Percentiles rank a stretch among this genome's conserved stretches.
phyloP scores from a whole-genome alignment of 2,888 invertebrate species.

The Cotesia congregata region DNA sequence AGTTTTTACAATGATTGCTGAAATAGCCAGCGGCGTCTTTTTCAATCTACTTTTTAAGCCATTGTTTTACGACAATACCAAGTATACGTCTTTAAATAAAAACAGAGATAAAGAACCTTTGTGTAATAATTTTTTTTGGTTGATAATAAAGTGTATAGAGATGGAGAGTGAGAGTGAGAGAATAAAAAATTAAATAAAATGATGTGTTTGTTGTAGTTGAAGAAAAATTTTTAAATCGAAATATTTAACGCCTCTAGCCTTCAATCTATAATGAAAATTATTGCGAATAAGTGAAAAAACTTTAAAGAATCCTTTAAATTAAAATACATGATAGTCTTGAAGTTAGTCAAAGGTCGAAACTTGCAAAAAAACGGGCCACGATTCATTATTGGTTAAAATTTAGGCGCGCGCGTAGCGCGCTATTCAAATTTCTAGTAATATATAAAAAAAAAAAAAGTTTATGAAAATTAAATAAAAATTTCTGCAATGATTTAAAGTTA shows the following conservation, averaged over 20 bases:
- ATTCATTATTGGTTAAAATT: no score
- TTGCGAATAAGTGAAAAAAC: no score
- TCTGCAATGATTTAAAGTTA: not conserved
- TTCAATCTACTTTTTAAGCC: slow-evolving; percentile 16
- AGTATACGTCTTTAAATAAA: not conserved
- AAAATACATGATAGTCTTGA: no score
- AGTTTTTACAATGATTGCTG: slow-evolving; percentile 17
- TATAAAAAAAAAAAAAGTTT: not conserved
- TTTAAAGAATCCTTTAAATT: no score
- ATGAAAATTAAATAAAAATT: not conserved
- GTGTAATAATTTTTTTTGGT: not conserved
- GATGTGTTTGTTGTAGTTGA: no score
- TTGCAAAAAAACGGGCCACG: no score
- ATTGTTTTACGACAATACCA: slow-evolving; percentile 18
- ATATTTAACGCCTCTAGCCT: not conserved
- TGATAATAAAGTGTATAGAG: not conserved
- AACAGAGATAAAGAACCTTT: not conserved
- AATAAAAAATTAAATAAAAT: no score
- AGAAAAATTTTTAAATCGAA: no score
- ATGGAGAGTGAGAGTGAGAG: not conserved
- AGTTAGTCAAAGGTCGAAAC: no score
- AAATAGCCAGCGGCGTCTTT: slow-evolving; percentile 9
- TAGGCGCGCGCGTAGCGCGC: no score
- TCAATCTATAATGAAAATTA: not conserved
- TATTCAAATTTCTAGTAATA: no score